Percentiles rank a stretch among this genome's conserved stretches.
Evolutionary conservation across 1,140 invertebrate species (phyloP).

Genomic region (Drosophila prosaltans): DNA sequence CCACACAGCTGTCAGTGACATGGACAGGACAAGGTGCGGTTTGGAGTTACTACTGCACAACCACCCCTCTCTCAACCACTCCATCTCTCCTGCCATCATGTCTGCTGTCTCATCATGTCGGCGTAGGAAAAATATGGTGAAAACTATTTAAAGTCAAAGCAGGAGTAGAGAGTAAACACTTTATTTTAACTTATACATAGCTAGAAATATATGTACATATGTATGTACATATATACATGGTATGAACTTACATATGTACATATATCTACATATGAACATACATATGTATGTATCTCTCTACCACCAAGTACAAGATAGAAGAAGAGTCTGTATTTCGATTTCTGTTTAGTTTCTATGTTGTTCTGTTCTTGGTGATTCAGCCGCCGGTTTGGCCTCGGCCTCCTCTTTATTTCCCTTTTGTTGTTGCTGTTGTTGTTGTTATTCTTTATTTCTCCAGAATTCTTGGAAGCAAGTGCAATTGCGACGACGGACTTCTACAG

Average conservation of each 20-base stretch:
- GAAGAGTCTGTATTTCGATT: conserved; percentile 20
- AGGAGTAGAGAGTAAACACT: conserved; percentile 15
- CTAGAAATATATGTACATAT: not conserved
- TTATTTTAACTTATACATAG: conserved; percentile 18
- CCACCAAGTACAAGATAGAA: conserved; percentile 14
- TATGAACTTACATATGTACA: not conserved
- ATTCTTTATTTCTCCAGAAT: conserved; percentile 32
- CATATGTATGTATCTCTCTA: no score
- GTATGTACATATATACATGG: no score
- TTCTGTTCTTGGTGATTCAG: conserved; percentile 47
- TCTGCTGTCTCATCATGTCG: conserved; percentile 4
- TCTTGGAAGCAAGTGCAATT: conserved; percentile 78
- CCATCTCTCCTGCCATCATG: not conserved
- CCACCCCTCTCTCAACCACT: not conserved
- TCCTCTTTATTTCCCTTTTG: conserved; percentile 21
- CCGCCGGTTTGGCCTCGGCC: conserved; percentile 4
- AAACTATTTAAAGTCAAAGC: conserved; percentile 47
- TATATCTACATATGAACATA: no score
- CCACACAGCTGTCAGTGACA: conserved; percentile 5
- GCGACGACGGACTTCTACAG: conserved; percentile 40
- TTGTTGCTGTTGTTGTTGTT: conserved; percentile 6
- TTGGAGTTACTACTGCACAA: not conserved
- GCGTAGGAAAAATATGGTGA: conserved; percentile 11
- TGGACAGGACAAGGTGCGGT: conserved; percentile 12
- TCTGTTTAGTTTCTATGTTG: conserved; percentile 4